Evolutionary conservation across 2,888 invertebrate genomes (phyloP), one percentile per base, ranked within the genome.

Genomic region (Chaitophorus viminalis): DNA sequence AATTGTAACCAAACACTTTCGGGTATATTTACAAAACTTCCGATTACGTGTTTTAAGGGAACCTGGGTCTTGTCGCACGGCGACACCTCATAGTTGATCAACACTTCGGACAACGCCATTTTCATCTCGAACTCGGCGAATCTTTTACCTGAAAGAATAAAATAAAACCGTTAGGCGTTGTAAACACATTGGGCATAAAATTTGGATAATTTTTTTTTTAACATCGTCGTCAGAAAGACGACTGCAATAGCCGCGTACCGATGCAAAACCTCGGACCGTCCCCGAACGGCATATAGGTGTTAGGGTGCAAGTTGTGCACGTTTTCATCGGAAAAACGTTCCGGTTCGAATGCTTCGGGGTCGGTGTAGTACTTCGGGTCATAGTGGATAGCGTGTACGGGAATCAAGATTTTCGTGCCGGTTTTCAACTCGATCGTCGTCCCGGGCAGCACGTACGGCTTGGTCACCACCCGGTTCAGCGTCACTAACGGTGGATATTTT

Each of bases 261-360:
- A 90, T 90, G 83, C 90, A 90, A 54, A 87, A 89, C 72, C 90
- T 89, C 0, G 90, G 90, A 6, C 90, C 91, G 84, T 89, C 90
- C 60, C 91, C 90, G 81, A 91, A 91, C 25, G 91, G 91, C 54
- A 91, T 81, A 75, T 90, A 91, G 11, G 90, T 89, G 82, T 89
- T 90, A 0, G 90, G 90, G 25, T 86, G 89, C 18, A 90, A 78
- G 29, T 89, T 89, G 6, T 86, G 89, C 76, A 89, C 90, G 29
- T 90, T 90, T 88, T 90, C 90, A 4, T 89, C 89, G 6, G 90
- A 90, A 89, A 91, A 91, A 54, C 91, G 89, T 36, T 91, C 91
- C 4, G 92, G 92, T 82, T 91, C 90, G 88, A 91, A 92, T 65
- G 89, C 90, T 4, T 90, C 89, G 2, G 92, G 91, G 68, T 92